These are phyloP conservation scores for Stigmatopora argus DNA, from an alignment of 2,113 vertebrate species.

Conservation along the genomic window DNA sequence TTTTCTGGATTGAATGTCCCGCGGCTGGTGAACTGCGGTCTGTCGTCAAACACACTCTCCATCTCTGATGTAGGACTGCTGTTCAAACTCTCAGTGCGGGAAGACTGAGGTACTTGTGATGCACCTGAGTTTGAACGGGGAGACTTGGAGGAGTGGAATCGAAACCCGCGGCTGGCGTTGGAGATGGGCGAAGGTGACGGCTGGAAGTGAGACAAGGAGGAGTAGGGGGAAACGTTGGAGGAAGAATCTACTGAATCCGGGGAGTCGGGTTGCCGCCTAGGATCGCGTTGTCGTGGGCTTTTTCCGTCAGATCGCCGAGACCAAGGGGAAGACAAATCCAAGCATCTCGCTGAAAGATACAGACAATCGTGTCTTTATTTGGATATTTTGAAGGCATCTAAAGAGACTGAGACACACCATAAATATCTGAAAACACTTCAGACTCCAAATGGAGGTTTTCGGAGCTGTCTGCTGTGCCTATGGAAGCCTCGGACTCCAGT, in stretches of 20 bases:
- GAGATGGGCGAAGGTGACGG: slow-evolving; percentile 67
- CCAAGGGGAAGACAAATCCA: slow-evolving; percentile 63
- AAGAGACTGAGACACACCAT: slow-evolving; percentile 63
- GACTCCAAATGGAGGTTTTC: slow-evolving; percentile 90
- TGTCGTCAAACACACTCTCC: slow-evolving; percentile 65
- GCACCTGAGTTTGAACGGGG: slow-evolving; percentile 43
- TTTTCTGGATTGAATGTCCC: slow-evolving; percentile 92
- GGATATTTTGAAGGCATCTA: not conserved
- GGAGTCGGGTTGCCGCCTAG: slow-evolving; percentile 74
- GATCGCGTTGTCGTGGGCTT: slow-evolving; percentile 65
- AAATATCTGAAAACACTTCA: slow-evolving; percentile 80
- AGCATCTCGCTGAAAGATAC: slow-evolving; percentile 73
- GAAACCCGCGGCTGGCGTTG: slow-evolving; percentile 76
- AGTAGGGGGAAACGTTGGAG: slow-evolving; percentile 68
- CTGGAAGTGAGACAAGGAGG: slow-evolving; percentile 69
- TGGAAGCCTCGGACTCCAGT: slow-evolving; percentile 92
- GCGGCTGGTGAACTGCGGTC: slow-evolving; percentile 82
- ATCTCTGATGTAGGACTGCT: slow-evolving; percentile 58
- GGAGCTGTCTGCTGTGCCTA: slow-evolving; percentile 91
- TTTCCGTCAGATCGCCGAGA: slow-evolving; percentile 67
- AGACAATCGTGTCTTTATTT: not conserved
- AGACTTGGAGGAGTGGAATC: slow-evolving; percentile 81
- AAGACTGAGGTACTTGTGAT: slow-evolving; percentile 21
- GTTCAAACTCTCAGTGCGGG: slow-evolving; percentile 25
- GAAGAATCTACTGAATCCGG: slow-evolving; percentile 68